phyloP scores from a whole-genome alignment of 2,797 vertebrate species.

The Melanotaenia maccullochi region DNA sequence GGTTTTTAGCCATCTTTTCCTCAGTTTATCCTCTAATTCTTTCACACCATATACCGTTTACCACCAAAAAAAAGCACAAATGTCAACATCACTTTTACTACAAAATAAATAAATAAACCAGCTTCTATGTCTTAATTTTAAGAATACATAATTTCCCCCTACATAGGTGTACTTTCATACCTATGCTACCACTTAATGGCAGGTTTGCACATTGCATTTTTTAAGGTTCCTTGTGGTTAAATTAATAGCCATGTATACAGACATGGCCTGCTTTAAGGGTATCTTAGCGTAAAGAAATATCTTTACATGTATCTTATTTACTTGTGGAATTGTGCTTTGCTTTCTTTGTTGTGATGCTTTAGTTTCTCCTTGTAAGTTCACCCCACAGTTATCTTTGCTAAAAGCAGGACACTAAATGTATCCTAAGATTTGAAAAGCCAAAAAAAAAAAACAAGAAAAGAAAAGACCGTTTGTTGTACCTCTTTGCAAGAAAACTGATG shows the following conservation, averaged over 20 bases:
- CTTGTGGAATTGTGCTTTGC: constrained; percentile 32
- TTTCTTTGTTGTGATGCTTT: constrained; percentile 46
- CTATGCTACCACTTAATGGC: constrained; percentile 15
- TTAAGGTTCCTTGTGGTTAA: constrained; percentile 42
- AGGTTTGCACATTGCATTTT: constrained; percentile 28
- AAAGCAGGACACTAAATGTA: constrained; percentile 50
- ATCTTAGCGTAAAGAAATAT: constrained; percentile 34
- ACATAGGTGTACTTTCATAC: constrained; percentile 18
- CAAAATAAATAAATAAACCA: not conserved
- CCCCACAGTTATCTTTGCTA: constrained; percentile 36
- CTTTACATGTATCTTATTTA: constrained; percentile 20
- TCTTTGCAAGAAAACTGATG: constrained; percentile 52
- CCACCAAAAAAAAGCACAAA: constrained; percentile 40
- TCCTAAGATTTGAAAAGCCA: constrained; percentile 39
- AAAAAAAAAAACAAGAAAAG: constrained; percentile 43
- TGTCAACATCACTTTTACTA: constrained; percentile 17
- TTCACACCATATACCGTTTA: constrained; percentile 12
- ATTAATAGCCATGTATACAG: constrained; percentile 9
- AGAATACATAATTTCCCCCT: constrained; percentile 15
- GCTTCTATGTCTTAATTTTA: constrained; percentile 10
- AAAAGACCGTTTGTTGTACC: constrained; percentile 50
- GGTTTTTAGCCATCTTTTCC: constrained; percentile 27
- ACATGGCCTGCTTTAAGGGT: constrained; percentile 20
- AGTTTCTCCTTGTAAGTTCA: constrained; percentile 20
- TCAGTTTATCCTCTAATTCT: constrained; percentile 13